Conservation (phyloP, 2,797 vertebrate species). For the Falco cherrug region DNA sequence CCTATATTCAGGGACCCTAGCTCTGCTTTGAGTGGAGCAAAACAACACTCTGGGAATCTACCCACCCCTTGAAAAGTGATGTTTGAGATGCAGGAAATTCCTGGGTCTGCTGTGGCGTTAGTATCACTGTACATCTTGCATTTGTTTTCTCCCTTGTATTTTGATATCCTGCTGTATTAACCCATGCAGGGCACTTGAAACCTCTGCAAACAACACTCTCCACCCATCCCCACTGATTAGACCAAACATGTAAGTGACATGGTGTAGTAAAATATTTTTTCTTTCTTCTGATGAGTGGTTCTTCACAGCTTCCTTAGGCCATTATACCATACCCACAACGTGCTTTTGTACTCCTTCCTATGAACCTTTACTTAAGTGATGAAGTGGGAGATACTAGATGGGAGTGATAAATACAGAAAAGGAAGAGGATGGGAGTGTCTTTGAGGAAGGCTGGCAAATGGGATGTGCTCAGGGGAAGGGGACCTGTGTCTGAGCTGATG, state of each 20-base stretch:
- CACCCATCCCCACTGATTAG: neutral
- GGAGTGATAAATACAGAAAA: neutral
- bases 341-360: neutral
- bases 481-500: neutral
- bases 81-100: neutral
- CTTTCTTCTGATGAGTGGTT: neutral
- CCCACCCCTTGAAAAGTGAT: neutral
- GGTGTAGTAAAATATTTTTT: neutral
- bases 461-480: neutral
- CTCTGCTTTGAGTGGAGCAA: neutral
- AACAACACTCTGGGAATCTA: neutral
- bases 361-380: neutral
- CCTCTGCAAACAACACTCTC: neutral
- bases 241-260: rapidly evolving
- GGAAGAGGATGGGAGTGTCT: neutral
- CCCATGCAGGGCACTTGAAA: neutral
- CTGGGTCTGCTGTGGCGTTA: neutral
- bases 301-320: neutral
- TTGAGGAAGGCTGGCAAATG: neutral
- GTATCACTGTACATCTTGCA: neutral
- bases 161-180: neutral
- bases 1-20: neutral
- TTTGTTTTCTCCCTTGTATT: neutral
- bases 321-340: rapidly evolving
- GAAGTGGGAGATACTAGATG: neutral